Base-by-base conservation (phyloP, 1,140 invertebrate genomes). In the Drosophila sp. region DNA sequence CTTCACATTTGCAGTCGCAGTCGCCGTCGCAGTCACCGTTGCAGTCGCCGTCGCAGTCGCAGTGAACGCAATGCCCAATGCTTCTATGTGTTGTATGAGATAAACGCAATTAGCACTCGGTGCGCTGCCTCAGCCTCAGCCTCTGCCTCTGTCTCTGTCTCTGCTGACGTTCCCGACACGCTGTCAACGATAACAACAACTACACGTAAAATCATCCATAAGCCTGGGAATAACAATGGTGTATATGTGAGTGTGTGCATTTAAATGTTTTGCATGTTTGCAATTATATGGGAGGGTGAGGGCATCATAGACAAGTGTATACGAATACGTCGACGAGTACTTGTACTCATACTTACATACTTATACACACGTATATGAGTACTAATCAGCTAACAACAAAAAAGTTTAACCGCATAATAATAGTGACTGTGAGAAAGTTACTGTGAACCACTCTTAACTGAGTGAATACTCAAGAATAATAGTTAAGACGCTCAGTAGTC, bases 61-160 rank as follows among this genome's bases (percentile, higher is more conserved):
- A 16, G 64, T 38, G 57, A 36, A 62, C 58, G 65, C 36, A 64
- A 40, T 40, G 38, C 48, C 11, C 25, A 38, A 79, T 74, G 72
- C 72, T 66, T 73, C 76, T 70, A 76, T 57, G 57, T 70, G 65
- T 54, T 76, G 51, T 87, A 71, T 89, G 84, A 89, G 83, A 91
- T 91, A 91, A 90, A 89, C 89, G 75, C 81, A 91, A 91, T 90
- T 91, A 91, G 89, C 89, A 90, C 56, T 53, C 38, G 38, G 8
- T 36, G 27, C 54, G 56, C 48, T 43, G 51, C 13, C 48, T 41
- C 46, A 14, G 56, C 9, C 36, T 9, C 45, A 18, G 57, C 9
- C 50, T 0, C 13, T 5, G 50, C 8, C 48, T 25, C 21, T 13
- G 43, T 43, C n/a, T n/a, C n/a, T n/a, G n/a, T 71, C 27, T 29